Conservation (phyloP, 2,888 invertebrate species). For the Dromius quadrimaculatus region DNA sequence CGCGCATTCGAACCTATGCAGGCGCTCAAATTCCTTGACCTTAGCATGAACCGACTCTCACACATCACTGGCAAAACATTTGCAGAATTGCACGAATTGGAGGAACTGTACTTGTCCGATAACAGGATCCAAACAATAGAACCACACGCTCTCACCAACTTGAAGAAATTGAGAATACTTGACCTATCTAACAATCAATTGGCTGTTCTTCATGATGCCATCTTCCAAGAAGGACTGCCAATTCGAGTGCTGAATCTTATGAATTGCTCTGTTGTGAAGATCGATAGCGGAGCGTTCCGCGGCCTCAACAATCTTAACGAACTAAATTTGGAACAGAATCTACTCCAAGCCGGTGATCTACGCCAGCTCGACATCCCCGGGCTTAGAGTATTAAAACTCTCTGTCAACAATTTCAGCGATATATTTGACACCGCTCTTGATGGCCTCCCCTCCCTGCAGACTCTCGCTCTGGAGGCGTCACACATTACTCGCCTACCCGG, state of each 20-base stretch:
- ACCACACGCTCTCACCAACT: conserved; percentile 78
- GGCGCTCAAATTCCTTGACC: conserved; percentile 81
- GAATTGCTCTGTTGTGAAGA: conserved; percentile 80
- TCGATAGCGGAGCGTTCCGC: conserved; percentile 80
- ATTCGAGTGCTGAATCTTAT: conserved; percentile 79
- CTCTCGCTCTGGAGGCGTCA: conserved; percentile 77
- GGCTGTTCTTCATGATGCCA: conserved; percentile 77
- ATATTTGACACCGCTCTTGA: conserved; percentile 80
- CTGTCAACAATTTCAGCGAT: conserved; percentile 82
- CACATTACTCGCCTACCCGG: conserved; percentile 77
- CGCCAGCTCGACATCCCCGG: conserved; percentile 83
- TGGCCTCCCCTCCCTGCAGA: conserved; percentile 83
- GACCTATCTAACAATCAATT: conserved; percentile 86
- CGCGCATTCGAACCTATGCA: conserved; percentile 83
- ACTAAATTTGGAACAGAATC: conserved; percentile 81
- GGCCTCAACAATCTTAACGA: conserved; percentile 83
- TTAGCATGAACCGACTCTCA: conserved; percentile 81
- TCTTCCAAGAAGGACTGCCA: conserved; percentile 82
- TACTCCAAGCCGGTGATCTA: conserved; percentile 76
- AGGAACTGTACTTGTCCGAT: conserved; percentile 82
- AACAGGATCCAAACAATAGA: conserved; percentile 80
- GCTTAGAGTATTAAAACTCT: conserved; percentile 77
- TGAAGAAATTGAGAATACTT: conserved; percentile 80
- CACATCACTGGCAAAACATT: conserved; percentile 81
- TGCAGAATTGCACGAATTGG: conserved; percentile 79